Conservation (phyloP, 2,888 invertebrate species). For the Acanthacorydalis orientalis region DNA sequence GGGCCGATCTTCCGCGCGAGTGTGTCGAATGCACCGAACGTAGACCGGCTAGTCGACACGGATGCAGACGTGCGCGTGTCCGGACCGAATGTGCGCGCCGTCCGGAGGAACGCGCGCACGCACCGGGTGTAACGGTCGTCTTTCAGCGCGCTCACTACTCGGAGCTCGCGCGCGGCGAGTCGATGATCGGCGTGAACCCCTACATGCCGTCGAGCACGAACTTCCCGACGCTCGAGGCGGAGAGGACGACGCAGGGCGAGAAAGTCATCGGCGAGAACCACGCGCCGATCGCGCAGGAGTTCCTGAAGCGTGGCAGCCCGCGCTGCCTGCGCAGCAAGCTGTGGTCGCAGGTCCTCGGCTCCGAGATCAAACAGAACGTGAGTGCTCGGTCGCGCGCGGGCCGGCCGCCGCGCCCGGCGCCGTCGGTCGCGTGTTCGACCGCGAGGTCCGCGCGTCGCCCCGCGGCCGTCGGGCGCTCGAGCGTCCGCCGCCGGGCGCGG, state of each 20-base stretch:
- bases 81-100: no score
- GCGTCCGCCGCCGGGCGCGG: no score
- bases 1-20: no score
- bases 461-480: constrained; percentile 22
- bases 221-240: constrained; percentile 43
- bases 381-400: not conserved
- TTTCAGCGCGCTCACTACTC: constrained; percentile 48
- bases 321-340: constrained; percentile 59
- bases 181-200: constrained; percentile 56
- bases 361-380: constrained; percentile 52
- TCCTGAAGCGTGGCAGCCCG: constrained; percentile 72
- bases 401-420: no score
- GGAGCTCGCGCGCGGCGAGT: constrained; percentile 61
- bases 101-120: no score
- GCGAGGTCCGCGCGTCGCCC: constrained; percentile 32
- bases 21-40: no score
- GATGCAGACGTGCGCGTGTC: no score
- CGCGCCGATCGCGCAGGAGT: constrained; percentile 80
- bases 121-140: not conserved
- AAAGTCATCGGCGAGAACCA: constrained; percentile 61
- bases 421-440: no score
- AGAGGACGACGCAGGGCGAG: constrained; percentile 58
- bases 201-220: constrained; percentile 36
- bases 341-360: constrained; percentile 77
- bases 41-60: no score